Evolutionary conservation across 2,888 invertebrate species (phyloP), one percentile per base, ranked within the genome.

Genomic region (Agrilus mali): DNA sequence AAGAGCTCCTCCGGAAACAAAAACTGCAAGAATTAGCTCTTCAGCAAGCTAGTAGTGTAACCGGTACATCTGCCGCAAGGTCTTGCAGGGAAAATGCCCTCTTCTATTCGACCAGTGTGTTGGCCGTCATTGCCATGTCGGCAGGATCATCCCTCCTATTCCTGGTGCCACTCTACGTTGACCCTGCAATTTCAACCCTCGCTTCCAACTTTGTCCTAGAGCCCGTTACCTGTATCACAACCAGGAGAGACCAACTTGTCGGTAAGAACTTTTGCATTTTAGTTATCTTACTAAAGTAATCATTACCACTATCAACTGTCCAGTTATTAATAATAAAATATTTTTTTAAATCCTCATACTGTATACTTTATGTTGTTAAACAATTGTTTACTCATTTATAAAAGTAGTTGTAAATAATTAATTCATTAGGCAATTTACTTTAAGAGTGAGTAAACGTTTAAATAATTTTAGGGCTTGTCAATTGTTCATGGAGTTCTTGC

Each of bases 401-500:
- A 27, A 27, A 27, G 2, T 27, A 27, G 8, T 27, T 22, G 6
- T 22, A 22, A 22, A 27, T 27, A 27, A 10, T 27, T 27, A 27
- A 10, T 27, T 27, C 10, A 8, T 10, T 10, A n/a, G n/a, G n/a
- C 27, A 6, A 7, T 20, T 20, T 20, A 20, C 20, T 4, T 17
- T 17, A 17, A 17, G 17, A 17, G 4, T 17, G 17, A 17, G 17
- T 17, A 17, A 17, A 17, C 17, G 17, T 20, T 20, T 20, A 10
- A 27, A 10, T 27, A 27, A 27, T 27, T 27, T 27, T 27, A 27
- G 27, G 27, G 4, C 66, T 86, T 41, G 80, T 81, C 60, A 84
- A 85, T 66, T 86, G 86, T 65, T 80, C 82, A 4, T 83, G 83
- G 82, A 83, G 82, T 48, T 83, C 83, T 0, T 86, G 86, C 57